Evolutionary conservation across 2,797 vertebrate genomes (phyloP), one percentile per base, ranked within the genome.

Genomic region (Chanos chanos): DNA sequence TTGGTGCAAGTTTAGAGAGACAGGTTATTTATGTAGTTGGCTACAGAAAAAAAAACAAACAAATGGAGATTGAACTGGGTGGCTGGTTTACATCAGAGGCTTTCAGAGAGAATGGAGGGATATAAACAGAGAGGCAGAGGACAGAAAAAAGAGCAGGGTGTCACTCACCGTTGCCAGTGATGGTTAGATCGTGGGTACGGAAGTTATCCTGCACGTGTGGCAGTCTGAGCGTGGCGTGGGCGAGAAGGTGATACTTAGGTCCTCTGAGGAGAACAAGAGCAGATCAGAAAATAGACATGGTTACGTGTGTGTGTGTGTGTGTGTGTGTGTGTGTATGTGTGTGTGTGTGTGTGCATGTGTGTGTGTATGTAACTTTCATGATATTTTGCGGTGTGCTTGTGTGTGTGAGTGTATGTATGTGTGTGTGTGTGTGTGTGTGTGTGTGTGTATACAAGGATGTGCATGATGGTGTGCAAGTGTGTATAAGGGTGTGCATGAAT

Each of bases 151-250:
- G 9, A 21, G 4, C 25, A 16, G 12, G 4, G 15, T 13, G 72
- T 41, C 59, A 70, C 85, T 86, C 81, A 97, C 95, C 94, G 1
- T 90, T 92, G 76, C 91, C 88, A 21, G 89, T 83, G 36, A 95
- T 91, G 54, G 85, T 81, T 76, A 98, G 90, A 85, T 97, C 94
- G 4, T 97, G 95, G 7, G 95, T 98, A 59, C 94, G 91, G 81
- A 97, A 97, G 64, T 91, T 92, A 4, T 96, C 93, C 78, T 96
- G 94, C 67, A 94, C 84, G 1, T 93, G 88, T 0, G 86, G 82
- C 75, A 98, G 85, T 2, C 84, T 89, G 61, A 95, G 90, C 1
- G 84, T 84, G 24, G 91, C 87, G 30, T 95, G 91, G 48, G 94
- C 94, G 81, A 96, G 77, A 67, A 96, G 90, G 72, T 95, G 93